phyloP scores from a whole-genome alignment of 2,113 vertebrate species.

The Procavia capensis region DNA sequence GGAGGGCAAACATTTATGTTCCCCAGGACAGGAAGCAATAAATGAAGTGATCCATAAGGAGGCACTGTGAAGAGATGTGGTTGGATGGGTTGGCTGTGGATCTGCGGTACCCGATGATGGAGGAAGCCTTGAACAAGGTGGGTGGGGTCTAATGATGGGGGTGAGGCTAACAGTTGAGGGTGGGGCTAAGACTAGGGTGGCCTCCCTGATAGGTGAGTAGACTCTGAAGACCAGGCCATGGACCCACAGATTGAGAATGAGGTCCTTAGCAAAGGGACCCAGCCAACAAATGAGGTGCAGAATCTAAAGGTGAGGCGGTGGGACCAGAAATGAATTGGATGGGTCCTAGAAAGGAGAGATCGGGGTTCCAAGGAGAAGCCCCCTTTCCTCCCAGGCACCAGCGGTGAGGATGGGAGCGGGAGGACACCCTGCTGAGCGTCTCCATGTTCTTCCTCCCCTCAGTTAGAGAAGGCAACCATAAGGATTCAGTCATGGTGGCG shows the following conservation, averaged over 20 bases:
- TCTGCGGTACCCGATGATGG: background rate
- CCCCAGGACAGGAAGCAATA: background rate
- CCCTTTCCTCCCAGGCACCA: background rate
- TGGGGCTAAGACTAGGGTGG: constrained; percentile 42
- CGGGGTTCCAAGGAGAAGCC: background rate
- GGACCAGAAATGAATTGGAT: background rate
- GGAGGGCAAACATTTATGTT: background rate
- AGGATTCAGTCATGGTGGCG: constrained; percentile 81
- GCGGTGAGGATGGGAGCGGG: background rate
- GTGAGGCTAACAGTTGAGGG: constrained; percentile 76
- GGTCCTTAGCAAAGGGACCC: background rate
- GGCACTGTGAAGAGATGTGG: background rate
- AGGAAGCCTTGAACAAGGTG: background rate
- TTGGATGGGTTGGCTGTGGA: too few species aligned
- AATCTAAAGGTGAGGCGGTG: background rate
- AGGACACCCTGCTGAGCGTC: background rate
- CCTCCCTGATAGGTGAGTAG: background rate
- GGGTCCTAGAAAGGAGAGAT: background rate
- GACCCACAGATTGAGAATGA: background rate
- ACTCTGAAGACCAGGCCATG: constrained; percentile 65
- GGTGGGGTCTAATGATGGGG: constrained; percentile 56
- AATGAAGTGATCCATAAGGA: background rate
- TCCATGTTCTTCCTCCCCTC: background rate
- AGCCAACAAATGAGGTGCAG: background rate
- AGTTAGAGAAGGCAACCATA: constrained; percentile 56